phyloP scores from a whole-genome alignment of 2,797 vertebrate species.

The Channallabes apus region DNA sequence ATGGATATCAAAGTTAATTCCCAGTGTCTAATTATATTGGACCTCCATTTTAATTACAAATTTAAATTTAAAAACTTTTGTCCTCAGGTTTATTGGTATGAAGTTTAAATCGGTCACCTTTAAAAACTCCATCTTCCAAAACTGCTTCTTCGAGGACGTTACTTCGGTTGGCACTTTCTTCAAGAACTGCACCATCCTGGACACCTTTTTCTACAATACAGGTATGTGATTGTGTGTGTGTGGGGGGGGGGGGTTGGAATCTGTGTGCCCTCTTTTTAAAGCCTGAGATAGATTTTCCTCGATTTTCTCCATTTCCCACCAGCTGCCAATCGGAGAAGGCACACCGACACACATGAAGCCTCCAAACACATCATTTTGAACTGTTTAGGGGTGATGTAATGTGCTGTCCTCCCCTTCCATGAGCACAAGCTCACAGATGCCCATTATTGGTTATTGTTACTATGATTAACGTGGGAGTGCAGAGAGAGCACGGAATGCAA shows the following conservation, averaged over 20 bases:
- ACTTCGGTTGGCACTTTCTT: constrained; percentile 91
- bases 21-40: neutral
- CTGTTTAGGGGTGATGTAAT: too few relatives aligned
- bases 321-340: too few relatives aligned
- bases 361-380: too few relatives aligned
- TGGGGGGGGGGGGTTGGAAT: neutral
- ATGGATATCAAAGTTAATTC: neutral
- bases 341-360: too few relatives aligned
- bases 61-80: neutral
- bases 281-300: neutral
- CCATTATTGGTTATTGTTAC: too few relatives aligned
- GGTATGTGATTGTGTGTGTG: constrained; percentile 49
- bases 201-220: constrained; percentile 73
- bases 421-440: too few relatives aligned
- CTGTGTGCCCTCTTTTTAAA: neutral
- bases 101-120: constrained; percentile 94
- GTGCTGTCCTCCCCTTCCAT: too few relatives aligned
- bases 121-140: constrained; percentile 88
- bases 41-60: neutral
- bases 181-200: constrained; percentile 86
- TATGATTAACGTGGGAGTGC: too few relatives aligned
- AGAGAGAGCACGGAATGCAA: too few relatives aligned
- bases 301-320: neutral
- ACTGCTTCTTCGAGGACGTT: constrained; percentile 91
- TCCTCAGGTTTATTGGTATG: constrained; percentile 86